Evolutionary conservation across 2,113 vertebrate species (phyloP).

Genomic region (Rafetus swinhoei): DNA sequence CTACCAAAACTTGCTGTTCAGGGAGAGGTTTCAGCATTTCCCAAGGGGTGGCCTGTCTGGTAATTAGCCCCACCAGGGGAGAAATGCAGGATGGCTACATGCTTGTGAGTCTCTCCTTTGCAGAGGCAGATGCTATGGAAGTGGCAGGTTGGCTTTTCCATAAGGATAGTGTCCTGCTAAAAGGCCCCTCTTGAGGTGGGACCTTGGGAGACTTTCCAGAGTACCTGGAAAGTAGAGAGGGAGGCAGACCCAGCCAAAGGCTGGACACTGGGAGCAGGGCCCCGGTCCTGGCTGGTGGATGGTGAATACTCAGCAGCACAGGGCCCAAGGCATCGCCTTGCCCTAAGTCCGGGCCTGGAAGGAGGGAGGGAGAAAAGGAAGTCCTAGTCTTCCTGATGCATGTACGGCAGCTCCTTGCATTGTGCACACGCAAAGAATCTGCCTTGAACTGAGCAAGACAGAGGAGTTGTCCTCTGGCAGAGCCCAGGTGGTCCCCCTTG

Average conservation of each 20-base stretch:
- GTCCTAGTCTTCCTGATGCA: not conserved
- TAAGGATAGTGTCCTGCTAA: not conserved
- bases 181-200: not conserved
- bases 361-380: not conserved
- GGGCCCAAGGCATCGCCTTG: too few species aligned
- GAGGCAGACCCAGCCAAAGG: too few species aligned
- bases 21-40: constrained; percentile 58
- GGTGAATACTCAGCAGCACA: too few species aligned
- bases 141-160: not conserved
- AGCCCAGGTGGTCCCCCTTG: too few species aligned
- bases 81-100: not conserved
- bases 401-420: not conserved
- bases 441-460: not conserved
- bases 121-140: not conserved
- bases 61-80: constrained; percentile 25
- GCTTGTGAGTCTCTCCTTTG: constrained; percentile 46
- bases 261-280: not conserved
- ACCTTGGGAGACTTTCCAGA: not conserved
- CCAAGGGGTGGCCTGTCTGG: constrained; percentile 41
- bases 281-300: too few species aligned
- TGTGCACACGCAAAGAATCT: not conserved
- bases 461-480: not conserved
- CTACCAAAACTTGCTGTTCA: constrained; percentile 26
- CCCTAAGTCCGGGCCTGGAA: not conserved
- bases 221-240: not conserved